Percentiles rank a stretch among this genome's conserved stretches.
Conservation (phyloP, 2,888 invertebrate genomes). For the Ormyrus labotus region DNA sequence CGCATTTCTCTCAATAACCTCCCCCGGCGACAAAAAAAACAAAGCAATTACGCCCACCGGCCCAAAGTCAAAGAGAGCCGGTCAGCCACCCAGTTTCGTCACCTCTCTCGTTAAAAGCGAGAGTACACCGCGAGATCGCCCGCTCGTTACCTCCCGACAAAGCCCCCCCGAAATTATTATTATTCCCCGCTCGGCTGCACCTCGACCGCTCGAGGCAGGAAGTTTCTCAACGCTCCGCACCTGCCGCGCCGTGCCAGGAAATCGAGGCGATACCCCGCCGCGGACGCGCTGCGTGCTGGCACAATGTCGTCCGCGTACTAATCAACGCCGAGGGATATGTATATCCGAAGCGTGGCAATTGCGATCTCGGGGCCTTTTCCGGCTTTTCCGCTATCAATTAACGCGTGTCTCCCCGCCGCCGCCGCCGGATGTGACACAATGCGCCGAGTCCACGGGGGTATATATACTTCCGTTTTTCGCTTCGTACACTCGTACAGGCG, state of each 20-base stretch:
- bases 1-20: constrained; percentile 7
- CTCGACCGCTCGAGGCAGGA: constrained; percentile 22
- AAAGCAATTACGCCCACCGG: constrained; percentile 32
- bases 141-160: not conserved
- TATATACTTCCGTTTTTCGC: no score
- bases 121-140: not conserved
- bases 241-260: constrained; percentile 40
- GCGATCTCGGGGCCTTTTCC: no score
- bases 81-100: constrained; percentile 40
- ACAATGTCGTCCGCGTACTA: no score
- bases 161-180: constrained; percentile 29
- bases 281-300: no score
- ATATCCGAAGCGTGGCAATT: no score
- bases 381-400: no score
- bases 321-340: no score
- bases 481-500: no score
- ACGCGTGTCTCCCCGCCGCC: no score
- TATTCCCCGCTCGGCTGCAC: constrained; percentile 28
- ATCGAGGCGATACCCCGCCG: constrained; percentile 3
- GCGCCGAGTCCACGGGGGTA: no score
- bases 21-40: not conserved
- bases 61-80: not conserved
- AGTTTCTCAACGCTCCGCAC: constrained; percentile 30
- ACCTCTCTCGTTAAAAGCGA: constrained; percentile 25
- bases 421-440: no score